Evolutionary conservation across 2,113 vertebrate species (phyloP).

Genomic region (Himantopus leucocephalus): DNA sequence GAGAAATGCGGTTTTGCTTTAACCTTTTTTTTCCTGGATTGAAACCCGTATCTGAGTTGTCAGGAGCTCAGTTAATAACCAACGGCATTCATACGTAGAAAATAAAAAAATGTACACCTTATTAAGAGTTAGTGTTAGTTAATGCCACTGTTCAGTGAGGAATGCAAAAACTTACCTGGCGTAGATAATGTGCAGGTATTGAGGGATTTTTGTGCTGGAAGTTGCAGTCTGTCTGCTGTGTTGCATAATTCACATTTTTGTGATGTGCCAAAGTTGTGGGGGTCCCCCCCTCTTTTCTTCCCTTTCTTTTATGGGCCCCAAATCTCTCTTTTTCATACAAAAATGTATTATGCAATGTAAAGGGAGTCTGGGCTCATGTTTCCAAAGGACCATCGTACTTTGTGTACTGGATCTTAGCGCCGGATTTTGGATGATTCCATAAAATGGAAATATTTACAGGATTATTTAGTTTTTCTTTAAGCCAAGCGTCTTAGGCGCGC

Average conservation of each 20-base stretch:
- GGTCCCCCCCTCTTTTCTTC: background rate
- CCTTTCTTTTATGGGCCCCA: background rate
- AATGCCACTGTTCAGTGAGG: background rate
- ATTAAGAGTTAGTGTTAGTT: background rate
- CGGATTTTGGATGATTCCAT: background rate
- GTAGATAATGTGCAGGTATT: background rate
- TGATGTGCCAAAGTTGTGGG: background rate
- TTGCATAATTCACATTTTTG: background rate
- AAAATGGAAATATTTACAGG: background rate
- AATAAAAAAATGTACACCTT: background rate
- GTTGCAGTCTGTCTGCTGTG: background rate
- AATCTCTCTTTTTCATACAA: background rate
- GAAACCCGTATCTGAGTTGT: background rate
- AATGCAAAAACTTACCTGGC: background rate
- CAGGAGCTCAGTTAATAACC: background rate
- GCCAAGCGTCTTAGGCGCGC: accelerated
- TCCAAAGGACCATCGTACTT: background rate
- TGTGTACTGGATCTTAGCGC: background rate
- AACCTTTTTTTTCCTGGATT: conserved; percentile 2
- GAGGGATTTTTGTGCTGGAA: background rate
- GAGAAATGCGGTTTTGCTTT: background rate
- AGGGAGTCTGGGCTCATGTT: background rate
- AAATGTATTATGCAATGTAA: background rate
- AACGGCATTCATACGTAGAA: background rate
- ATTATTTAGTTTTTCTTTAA: background rate